These are phyloP conservation scores for Schizotus pectinicornis DNA, from an alignment of 2,888 invertebrate genomes.

Conservation along the genomic window DNA sequence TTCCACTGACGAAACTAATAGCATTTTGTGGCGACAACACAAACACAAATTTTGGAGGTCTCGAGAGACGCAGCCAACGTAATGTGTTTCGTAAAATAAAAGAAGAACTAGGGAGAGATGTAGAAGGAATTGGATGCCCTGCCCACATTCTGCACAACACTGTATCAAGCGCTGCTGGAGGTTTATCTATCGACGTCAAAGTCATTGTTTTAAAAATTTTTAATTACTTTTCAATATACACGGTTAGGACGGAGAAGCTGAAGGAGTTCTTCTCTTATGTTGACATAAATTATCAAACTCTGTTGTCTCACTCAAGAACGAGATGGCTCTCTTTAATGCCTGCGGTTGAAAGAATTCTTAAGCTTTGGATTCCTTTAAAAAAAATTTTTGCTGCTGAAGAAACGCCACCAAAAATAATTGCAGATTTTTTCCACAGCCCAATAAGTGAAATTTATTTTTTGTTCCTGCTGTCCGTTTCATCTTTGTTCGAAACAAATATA, in stretches of 20 bases:
- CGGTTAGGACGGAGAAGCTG: constrained; percentile 14
- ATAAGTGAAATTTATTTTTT: too few relatives aligned
- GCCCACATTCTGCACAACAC: constrained; percentile 40
- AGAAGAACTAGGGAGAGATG: constrained; percentile 27
- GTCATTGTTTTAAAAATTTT: constrained; percentile 40
- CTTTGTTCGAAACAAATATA: too few relatives aligned
- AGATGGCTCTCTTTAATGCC: too few relatives aligned
- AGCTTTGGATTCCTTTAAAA: too few relatives aligned
- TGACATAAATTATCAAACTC: too few relatives aligned
- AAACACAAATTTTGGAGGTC: constrained; percentile 42
- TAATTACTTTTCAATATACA: constrained; percentile 44
- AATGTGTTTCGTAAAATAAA: constrained; percentile 43
- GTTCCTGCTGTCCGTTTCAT: too few relatives aligned
- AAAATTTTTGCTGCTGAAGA: too few relatives aligned
- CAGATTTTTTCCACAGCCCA: too few relatives aligned
- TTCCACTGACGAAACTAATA: constrained; percentile 39
- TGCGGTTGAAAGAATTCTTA: too few relatives aligned
- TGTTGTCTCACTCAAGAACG: too few relatives aligned
- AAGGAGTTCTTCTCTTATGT: too few relatives aligned
- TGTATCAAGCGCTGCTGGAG: constrained; percentile 42
- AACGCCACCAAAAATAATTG: too few relatives aligned
- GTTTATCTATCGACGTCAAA: constrained; percentile 40
- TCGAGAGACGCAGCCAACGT: constrained; percentile 34
- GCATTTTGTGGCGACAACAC: constrained; percentile 37
- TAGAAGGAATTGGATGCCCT: constrained; percentile 37